A percentile compares a stretch with the other conserved stretches of the same genome.
phyloP scores from a whole-genome alignment of 1,140 invertebrate species.

The Brachionus asplanchnoidis region DNA sequence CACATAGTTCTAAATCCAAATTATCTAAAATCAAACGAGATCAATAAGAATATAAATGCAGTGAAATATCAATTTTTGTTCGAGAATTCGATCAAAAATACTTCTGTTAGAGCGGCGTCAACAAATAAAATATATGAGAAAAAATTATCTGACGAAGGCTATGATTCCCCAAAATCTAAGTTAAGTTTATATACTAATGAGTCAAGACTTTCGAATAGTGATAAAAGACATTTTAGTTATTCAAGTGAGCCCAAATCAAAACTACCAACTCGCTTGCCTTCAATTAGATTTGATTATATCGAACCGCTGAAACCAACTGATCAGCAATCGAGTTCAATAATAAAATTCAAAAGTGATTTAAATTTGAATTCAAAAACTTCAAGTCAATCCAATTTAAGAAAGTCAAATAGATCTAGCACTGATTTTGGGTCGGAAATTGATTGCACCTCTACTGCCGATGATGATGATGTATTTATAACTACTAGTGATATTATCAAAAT shows the following conservation, averaged over 20 bases:
- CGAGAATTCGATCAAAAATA: background rate
- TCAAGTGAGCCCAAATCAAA: background rate
- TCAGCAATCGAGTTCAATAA: background rate
- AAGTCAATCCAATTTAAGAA: background rate
- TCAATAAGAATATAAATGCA: background rate
- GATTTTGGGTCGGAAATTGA: background rate
- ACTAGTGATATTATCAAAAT: background rate
- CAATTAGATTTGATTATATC: background rate
- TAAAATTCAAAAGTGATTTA: background rate
- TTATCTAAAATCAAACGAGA: background rate
- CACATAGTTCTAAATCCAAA: slow-evolving; percentile 64
- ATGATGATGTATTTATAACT: background rate
- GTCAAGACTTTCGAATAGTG: background rate
- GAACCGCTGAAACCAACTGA: background rate
- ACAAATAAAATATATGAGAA: background rate
- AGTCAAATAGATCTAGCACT: background rate
- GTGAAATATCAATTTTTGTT: background rate
- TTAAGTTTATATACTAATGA: background rate
- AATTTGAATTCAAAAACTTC: background rate
- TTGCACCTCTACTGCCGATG: background rate
- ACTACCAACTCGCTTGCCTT: background rate
- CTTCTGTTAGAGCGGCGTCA: background rate
- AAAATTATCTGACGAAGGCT: background rate
- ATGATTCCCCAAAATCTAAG: background rate
- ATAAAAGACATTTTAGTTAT: background rate